A percentile compares a stretch with the other conserved stretches of the same genome.
phyloP scores from a whole-genome alignment of 92 coral and sea anemone species.

The Metridium senile region DNA sequence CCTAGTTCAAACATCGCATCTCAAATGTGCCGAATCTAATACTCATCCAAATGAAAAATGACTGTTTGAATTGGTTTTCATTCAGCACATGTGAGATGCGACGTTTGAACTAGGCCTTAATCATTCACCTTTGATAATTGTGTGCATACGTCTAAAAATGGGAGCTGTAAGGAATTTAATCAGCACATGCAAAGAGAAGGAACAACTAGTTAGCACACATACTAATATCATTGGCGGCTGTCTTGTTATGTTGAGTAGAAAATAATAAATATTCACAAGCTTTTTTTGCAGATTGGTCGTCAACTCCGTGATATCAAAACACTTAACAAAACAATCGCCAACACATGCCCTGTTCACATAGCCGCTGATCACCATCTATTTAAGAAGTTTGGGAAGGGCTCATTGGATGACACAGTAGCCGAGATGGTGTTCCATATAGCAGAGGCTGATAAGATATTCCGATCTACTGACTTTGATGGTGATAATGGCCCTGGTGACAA shows the following conservation, averaged over 20 bases:
- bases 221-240: no score
- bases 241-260: no score
- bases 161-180: no score
- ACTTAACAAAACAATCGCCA: slow-evolving; percentile 14
- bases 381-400: slow-evolving; percentile 65
- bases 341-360: slow-evolving; percentile 80
- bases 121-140: no score
- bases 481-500: slow-evolving; percentile 86
- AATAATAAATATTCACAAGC: background rate
- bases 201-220: no score
- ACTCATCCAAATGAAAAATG: no score
- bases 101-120: no score
- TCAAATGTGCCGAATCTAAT: no score
- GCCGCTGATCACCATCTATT: slow-evolving; percentile 85
- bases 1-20: background rate
- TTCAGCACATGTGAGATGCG: no score
- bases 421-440: slow-evolving; percentile 84
- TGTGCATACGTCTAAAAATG: no score
- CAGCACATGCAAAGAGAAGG: no score
- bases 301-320: slow-evolving; percentile 18
- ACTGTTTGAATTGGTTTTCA: no score
- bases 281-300: background rate
- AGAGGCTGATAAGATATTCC: slow-evolving; percentile 78
- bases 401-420: slow-evolving; percentile 63
- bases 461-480: slow-evolving; percentile 79